These are phyloP conservation scores for Trichechus manatus DNA, from an alignment of 2,113 vertebrate species.

Conservation along the genomic window DNA sequence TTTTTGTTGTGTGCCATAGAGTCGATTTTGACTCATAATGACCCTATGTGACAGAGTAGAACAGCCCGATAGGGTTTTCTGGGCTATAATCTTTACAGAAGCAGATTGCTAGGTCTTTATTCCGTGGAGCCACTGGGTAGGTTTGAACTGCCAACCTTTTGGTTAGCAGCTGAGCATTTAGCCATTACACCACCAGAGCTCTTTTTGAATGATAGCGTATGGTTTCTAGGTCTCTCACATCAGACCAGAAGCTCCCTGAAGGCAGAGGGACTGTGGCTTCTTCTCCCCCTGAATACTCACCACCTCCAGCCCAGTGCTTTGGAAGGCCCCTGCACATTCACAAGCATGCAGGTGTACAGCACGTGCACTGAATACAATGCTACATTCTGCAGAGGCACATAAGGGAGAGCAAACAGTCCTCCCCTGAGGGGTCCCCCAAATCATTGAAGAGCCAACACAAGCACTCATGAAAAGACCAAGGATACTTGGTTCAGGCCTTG, in stretches of 20 bases:
- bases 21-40: too few species aligned
- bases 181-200: too few species aligned
- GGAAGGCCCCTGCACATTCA: not conserved
- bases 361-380: not conserved
- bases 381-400: not conserved
- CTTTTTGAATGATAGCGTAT: not conserved
- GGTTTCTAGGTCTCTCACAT: not conserved
- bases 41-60: too few species aligned
- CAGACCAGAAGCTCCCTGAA: not conserved
- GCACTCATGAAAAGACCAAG: not conserved
- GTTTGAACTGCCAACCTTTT: too few species aligned
- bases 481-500: not conserved
- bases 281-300: not conserved
- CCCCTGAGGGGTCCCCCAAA: not conserved
- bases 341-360: too few species aligned
- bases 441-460: not conserved
- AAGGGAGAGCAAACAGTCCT: not conserved
- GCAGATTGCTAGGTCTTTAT: too few species aligned
- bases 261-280: not conserved
- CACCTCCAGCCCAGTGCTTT: not conserved
- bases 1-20: too few species aligned
- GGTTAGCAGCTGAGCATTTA: too few species aligned
- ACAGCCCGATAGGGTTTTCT: too few species aligned
- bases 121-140: too few species aligned
- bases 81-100: too few species aligned